A percentile compares a stretch with the other conserved stretches of the same genome.
phyloP scores from a whole-genome alignment of 2,888 invertebrate genomes.

The Eudemis profundana region DNA sequence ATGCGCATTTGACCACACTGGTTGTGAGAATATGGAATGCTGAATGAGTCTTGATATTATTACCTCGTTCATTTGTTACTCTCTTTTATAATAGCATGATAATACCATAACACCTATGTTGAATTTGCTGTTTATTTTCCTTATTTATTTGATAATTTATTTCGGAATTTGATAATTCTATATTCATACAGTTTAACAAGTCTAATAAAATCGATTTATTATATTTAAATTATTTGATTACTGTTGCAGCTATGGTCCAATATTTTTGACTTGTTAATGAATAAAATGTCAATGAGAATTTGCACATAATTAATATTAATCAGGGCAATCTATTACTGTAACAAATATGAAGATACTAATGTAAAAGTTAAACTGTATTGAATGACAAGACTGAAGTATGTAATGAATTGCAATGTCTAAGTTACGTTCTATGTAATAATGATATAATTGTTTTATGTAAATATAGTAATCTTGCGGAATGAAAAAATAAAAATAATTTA shows the following conservation, averaged over 20 bases:
- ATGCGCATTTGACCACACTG: conserved; percentile 30
- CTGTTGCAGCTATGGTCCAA: conserved; percentile 27
- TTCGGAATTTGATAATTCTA: conserved; percentile 26
- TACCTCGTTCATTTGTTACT: conserved; percentile 57
- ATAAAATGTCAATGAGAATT: conserved; percentile 1
- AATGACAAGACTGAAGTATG: conserved; percentile 82
- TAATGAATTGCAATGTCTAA: conserved; percentile 61
- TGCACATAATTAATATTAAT: background rate
- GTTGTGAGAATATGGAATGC: conserved; percentile 7
- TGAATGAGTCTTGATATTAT: conserved; percentile 31
- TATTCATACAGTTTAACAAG: conserved; percentile 66
- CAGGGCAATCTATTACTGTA: background rate
- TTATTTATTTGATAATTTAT: conserved; percentile 33
- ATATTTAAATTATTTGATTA: conserved; percentile 46
- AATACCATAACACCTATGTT: conserved; percentile 19
- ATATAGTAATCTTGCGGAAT: conserved; percentile 70
- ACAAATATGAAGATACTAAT: conserved; percentile 39
- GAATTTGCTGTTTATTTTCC: conserved; percentile 47
- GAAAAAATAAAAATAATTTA: conserved; percentile 78
- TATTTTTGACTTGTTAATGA: conserved; percentile 47
- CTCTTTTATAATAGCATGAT: conserved; percentile 48
- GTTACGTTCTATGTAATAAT: conserved; percentile 58
- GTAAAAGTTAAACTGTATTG: conserved; percentile 72
- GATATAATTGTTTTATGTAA: conserved; percentile 62
- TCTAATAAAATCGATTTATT: conserved; percentile 25